Evolutionary conservation across 2,797 vertebrate species (phyloP), one percentile per base, ranked within the genome.

Genomic region (Brachymystax lenok): DNA sequence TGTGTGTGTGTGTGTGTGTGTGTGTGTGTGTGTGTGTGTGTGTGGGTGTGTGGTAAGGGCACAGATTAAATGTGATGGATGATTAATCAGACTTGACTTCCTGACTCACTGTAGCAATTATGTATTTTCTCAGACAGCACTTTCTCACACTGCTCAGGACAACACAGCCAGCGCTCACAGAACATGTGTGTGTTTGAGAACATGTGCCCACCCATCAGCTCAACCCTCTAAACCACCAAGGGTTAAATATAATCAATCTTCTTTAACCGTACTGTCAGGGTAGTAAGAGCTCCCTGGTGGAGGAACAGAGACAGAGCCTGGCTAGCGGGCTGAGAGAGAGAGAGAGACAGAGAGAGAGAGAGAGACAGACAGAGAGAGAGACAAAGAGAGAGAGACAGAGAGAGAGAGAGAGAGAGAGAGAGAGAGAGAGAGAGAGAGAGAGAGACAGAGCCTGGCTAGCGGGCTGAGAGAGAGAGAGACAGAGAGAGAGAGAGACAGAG

Each of bases 201-300:
- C 91, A 91, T 90, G 87, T 93, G 92, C 69, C 63, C 83, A 87
- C 86, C 84, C 80, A 88, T 90, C 88, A 81, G 50, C 82, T 90
- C 88, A 91, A 92, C 92, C 93, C 93, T 91, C 86, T 85, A 92
- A 93, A 93, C 93, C 92, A 92, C 93, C 86, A 89, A 90, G 92
- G 92, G 92, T 93, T 93, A 93, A 94, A 92, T 90, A 90, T 91
- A 91, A 94, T 94, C 90, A 92, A 93, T 93, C 93, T 93, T 93
- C 89, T 91, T 91, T 92, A 93, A 91, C 90, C 89, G 87, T 87
- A 88, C 91, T 93, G 93, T 94, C 92, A 93, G 82, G 79, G 71
- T 78, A 17, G 52, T 56, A 12, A 86, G 80, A 86, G 80, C 86
- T 76, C 24, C 68, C 89, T 87, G 88, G 88, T 86, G 89, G 88